Percentiles rank a stretch among this genome's conserved stretches.
These are phyloP conservation scores for Drosophila pruinosa DNA, from an alignment of 1,140 invertebrate species.

Conservation along the genomic window DNA sequence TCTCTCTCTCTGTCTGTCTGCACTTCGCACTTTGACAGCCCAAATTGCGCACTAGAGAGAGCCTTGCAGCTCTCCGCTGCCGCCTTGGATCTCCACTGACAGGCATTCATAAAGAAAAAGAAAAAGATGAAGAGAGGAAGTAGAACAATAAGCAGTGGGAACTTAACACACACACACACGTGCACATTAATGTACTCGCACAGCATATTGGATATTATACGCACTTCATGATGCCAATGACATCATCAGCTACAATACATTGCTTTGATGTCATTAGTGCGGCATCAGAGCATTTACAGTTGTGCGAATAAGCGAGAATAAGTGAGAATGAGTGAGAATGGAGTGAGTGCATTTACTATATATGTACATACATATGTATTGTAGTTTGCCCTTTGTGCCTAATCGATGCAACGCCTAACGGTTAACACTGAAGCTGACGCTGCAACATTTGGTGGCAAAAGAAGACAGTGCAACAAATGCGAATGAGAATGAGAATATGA, in stretches of 20 bases:
- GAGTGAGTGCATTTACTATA: not conserved
- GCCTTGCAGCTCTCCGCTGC: no score
- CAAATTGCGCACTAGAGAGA: no score
- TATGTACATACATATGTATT: no score
- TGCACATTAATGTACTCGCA: slow-evolving; percentile 32
- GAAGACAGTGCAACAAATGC: not conserved
- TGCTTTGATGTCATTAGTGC: slow-evolving; percentile 63
- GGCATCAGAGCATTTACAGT: slow-evolving; percentile 53
- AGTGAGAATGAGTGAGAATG: slow-evolving; percentile 1
- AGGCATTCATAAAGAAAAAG: no score
- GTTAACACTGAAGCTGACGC: slow-evolving; percentile 26
- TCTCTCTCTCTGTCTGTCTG: no score
- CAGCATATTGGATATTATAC: slow-evolving; percentile 56
- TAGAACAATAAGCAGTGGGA: not conserved
- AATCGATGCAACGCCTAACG: slow-evolving; percentile 19
- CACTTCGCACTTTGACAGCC: no score
- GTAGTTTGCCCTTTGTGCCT: slow-evolving; percentile 25
- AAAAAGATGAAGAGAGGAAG: no score
- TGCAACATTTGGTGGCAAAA: slow-evolving; percentile 19
- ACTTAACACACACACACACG: not conserved
- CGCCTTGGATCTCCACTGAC: no score
- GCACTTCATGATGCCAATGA: slow-evolving; percentile 57
- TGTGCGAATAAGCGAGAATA: slow-evolving; percentile 27
- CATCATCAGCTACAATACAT: slow-evolving; percentile 46
- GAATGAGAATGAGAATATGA: not conserved